A percentile compares a stretch with the other conserved stretches of the same genome.
Conservation (phyloP, 2,113 vertebrate species). For the Sterrhoptilus dennistouni region DNA sequence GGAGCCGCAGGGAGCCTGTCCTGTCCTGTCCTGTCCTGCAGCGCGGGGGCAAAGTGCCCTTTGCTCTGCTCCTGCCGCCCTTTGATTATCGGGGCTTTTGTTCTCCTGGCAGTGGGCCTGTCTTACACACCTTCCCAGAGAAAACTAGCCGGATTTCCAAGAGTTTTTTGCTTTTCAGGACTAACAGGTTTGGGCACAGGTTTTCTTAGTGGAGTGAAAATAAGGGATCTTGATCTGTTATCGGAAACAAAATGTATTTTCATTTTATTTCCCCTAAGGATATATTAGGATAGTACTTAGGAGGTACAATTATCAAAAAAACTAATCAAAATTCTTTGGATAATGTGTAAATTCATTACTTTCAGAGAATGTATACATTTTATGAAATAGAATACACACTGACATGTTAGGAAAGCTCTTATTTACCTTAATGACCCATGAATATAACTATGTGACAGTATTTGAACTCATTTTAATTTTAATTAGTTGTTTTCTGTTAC, state of each 20-base stretch:
- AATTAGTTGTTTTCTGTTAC: neutral
- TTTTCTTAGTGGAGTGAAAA: neutral
- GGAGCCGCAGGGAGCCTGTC: neutral
- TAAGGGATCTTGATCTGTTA: neutral
- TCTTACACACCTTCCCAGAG: neutral
- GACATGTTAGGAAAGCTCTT: neutral
- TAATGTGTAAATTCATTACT: neutral
- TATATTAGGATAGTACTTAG: neutral
- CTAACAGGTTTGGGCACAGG: neutral
- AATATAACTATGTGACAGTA: neutral
- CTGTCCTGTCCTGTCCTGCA: neutral
- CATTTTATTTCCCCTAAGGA: neutral
- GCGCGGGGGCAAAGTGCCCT: rapidly evolving
- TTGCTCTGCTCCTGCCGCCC: neutral
- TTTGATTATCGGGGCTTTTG: neutral
- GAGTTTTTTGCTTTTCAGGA: neutral
- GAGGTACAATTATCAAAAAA: neutral
- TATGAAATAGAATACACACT: neutral
- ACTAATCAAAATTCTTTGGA: neutral
- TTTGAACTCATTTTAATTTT: neutral
- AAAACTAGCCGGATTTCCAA: neutral
- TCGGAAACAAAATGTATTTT: neutral
- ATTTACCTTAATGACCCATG: neutral
- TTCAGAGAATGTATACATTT: neutral
- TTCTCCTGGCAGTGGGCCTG: neutral